phyloP scores from a whole-genome alignment of 2,113 vertebrate species.

The Chlorodrepanis virens region DNA sequence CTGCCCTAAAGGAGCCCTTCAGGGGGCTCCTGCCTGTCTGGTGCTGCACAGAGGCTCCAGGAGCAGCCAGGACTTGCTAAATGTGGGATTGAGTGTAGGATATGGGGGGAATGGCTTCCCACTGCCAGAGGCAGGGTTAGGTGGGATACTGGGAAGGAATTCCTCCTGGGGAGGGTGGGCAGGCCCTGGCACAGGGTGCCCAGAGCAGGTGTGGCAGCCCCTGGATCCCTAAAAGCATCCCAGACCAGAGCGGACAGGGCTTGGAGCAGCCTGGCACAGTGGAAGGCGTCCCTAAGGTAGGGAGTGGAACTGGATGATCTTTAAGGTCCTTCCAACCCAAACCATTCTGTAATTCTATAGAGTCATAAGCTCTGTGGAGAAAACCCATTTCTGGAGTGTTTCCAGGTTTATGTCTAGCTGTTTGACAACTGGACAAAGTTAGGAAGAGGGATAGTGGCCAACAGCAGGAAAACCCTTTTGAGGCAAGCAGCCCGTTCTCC shows the following conservation, averaged over 20 bases:
- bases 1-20: too few relatives aligned
- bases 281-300: background rate
- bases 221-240: background rate
- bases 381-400: background rate
- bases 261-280: background rate
- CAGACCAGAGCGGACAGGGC: background rate
- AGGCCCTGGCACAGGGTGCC: background rate
- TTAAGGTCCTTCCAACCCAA: background rate
- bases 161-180: accelerated
- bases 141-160: background rate
- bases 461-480: background rate
- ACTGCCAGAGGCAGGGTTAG: accelerated
- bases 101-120: background rate
- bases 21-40: background rate
- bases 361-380: background rate
- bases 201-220: background rate
- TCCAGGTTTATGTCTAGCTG: background rate
- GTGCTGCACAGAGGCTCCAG: background rate
- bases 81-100: accelerated
- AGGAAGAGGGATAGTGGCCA: background rate
- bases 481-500: background rate
- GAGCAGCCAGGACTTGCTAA: background rate
- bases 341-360: background rate
- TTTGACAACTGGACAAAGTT: background rate
- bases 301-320: accelerated